These are phyloP conservation scores for Xenus cinereus DNA, from an alignment of 2,113 vertebrate genomes.

Conservation along the genomic window DNA sequence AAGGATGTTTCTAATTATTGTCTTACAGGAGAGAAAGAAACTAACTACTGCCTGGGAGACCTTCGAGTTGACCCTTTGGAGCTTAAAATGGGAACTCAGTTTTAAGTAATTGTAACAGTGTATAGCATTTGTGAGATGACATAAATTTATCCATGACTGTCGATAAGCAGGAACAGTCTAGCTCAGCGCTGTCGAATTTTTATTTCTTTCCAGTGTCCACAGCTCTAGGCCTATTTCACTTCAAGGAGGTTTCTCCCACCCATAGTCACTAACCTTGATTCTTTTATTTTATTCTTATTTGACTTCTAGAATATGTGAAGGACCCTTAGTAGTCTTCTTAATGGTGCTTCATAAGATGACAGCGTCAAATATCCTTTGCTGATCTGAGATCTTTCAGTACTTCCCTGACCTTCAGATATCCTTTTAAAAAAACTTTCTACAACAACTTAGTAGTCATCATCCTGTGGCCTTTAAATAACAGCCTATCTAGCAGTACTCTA, in stretches of 20 bases:
- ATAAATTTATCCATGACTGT: neutral
- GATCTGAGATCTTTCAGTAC: neutral
- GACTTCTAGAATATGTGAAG: neutral
- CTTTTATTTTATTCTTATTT: neutral
- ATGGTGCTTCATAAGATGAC: neutral
- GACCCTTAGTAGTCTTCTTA: neutral
- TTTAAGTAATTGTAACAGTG: neutral
- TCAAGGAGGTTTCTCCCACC: neutral
- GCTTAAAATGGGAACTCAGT: neutral
- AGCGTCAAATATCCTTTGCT: neutral
- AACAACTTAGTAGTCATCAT: neutral
- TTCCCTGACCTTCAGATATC: neutral
- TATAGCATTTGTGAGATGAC: neutral
- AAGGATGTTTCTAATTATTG: slow-evolving; percentile 39
- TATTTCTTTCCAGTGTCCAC: neutral
- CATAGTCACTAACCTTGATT: neutral
- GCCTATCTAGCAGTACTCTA: neutral
- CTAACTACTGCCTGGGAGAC: neutral
- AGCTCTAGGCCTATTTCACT: neutral
- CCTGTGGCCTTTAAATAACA: neutral
- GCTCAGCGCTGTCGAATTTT: neutral
- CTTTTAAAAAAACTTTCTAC: neutral
- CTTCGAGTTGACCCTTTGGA: neutral
- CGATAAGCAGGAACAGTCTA: neutral
- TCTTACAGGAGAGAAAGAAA: slow-evolving; percentile 37